A percentile compares a stretch with the other conserved stretches of the same genome.
These are phyloP conservation scores for Sparus aurata DNA, from an alignment of 2,797 vertebrate species.

Conservation along the genomic window DNA sequence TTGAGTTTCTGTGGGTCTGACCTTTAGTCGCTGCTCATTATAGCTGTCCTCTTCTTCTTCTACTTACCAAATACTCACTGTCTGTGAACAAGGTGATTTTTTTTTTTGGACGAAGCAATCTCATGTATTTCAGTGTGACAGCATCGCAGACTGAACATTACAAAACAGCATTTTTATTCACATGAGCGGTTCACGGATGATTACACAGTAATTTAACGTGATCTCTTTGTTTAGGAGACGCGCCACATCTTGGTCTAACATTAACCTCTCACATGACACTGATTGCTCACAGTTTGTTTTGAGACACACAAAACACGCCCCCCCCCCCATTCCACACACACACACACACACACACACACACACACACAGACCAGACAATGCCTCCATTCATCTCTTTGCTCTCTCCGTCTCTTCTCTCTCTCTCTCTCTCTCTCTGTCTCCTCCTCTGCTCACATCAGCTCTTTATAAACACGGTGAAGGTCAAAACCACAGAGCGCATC, in stretches of 20 bases:
- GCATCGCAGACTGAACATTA: neutral
- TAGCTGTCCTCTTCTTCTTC: neutral
- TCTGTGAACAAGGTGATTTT: neutral
- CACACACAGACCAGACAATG: constrained; percentile 54
- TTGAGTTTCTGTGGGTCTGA: neutral
- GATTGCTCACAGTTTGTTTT: constrained; percentile 65
- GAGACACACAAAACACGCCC: constrained; percentile 24
- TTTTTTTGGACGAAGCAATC: neutral
- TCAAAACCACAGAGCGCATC: constrained; percentile 39
- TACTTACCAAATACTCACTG: neutral
- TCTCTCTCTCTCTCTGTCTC: constrained; percentile 8
- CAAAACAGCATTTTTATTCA: neutral
- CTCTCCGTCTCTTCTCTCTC: constrained; percentile 10
- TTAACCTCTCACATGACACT: constrained; percentile 58
- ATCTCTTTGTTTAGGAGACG: constrained; percentile 27
- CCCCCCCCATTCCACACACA: constrained; percentile 9
- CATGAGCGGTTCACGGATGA: neutral
- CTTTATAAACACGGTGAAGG: constrained; percentile 46
- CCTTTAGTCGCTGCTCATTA: neutral
- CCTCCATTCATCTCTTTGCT: constrained; percentile 59
- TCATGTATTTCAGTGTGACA: neutral
- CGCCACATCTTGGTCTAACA: constrained; percentile 24
- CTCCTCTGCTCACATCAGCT: constrained; percentile 36
- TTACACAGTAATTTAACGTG: neutral
- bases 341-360: constrained; percentile 30